These are phyloP conservation scores for Amphimedon queenslandica DNA, from an alignment of 37 sponge, comb jelly and placozoan genomes.

Conservation along the genomic window DNA sequence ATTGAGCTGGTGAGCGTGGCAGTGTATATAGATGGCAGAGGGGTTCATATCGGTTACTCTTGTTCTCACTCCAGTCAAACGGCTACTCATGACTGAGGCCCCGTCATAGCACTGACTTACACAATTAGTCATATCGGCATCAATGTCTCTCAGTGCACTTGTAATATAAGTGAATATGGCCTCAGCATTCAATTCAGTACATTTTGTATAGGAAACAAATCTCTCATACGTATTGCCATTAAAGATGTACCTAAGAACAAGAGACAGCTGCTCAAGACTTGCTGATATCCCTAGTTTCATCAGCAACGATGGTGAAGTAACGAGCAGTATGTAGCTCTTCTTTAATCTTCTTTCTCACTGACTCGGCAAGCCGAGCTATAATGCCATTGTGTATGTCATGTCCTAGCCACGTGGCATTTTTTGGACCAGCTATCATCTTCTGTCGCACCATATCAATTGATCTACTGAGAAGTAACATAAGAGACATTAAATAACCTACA, in stretches of 20 bases:
- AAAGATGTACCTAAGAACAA: no score
- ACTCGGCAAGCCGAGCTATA: not conserved
- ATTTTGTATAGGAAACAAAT: constrained; percentile 1
- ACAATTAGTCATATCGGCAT: not conserved
- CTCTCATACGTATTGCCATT: constrained; percentile 3
- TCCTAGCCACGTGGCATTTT: constrained; percentile 13
- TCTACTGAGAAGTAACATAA: constrained; percentile 1
- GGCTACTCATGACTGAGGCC: constrained; percentile 18
- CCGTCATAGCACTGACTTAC: constrained; percentile 21
- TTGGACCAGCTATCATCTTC: not conserved
- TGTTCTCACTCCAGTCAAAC: not conserved
- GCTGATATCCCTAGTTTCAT: no score
- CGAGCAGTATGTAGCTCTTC: not conserved
- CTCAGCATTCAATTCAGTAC: not conserved
- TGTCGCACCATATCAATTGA: not conserved
- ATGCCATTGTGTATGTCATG: constrained; percentile 22
- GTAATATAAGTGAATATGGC: constrained; percentile 5
- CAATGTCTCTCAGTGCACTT: not conserved
- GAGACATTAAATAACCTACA: constrained; percentile 1
- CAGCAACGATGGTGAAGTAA: constrained; percentile 7
- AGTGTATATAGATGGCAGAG: no score
- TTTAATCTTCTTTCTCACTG: not conserved
- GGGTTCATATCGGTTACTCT: not conserved
- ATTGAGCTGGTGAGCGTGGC: no score
- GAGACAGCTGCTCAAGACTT: constrained; percentile 18